These are phyloP conservation scores for Okamejei kenojei DNA, from an alignment of 2,797 vertebrate species.

Conservation along the genomic window DNA sequence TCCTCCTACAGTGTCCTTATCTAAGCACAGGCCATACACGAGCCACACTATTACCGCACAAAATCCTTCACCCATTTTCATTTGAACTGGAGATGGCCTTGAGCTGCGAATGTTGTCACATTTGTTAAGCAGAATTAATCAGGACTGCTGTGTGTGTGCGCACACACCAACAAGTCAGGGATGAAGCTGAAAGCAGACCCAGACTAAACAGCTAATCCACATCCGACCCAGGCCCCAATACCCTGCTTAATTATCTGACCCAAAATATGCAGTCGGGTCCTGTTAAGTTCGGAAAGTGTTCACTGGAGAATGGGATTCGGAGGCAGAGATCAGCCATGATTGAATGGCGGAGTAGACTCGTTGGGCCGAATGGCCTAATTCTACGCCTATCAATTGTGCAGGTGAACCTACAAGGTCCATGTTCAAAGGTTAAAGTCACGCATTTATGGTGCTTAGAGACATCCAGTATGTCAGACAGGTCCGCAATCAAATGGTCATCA, in stretches of 20 bases:
- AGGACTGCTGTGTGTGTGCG: background rate
- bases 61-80: constrained; percentile 25
- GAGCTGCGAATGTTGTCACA: background rate
- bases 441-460: background rate
- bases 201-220: too few relatives aligned
- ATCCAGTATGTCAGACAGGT: background rate
- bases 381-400: too few relatives aligned
- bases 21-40: background rate
- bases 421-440: background rate
- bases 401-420: background rate
- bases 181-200: too few relatives aligned
- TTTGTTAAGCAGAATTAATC: background rate
- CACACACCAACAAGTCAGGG: too few relatives aligned
- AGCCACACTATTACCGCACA: background rate
- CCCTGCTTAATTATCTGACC: too few relatives aligned
- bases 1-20: background rate
- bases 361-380: too few relatives aligned
- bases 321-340: too few relatives aligned
- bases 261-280: too few relatives aligned
- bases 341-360: too few relatives aligned
- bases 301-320: too few relatives aligned
- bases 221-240: too few relatives aligned
- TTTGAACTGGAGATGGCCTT: background rate
- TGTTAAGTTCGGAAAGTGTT: too few relatives aligned
- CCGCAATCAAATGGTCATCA: background rate